A percentile compares a stretch with the other conserved stretches of the same genome.
Evolutionary conservation across 2,888 invertebrate species (phyloP).

Genomic region (Epistrophella euchroma): DNA sequence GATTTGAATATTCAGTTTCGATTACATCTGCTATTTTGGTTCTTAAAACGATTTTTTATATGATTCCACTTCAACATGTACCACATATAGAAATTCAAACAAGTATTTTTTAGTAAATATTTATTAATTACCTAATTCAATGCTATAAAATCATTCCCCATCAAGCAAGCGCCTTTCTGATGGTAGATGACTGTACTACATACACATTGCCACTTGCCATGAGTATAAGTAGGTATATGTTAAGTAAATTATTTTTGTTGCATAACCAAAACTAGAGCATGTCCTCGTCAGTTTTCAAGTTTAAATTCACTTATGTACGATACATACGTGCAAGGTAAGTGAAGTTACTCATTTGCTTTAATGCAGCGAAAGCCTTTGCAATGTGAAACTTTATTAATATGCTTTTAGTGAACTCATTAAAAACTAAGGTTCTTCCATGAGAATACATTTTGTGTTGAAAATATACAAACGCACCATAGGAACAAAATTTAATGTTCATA

Average conservation of each 20-base stretch:
- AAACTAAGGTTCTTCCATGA: conserved; percentile 8
- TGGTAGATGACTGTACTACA: too few relatives aligned
- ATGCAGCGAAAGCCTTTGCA: conserved; percentile 17
- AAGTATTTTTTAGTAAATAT: too few relatives aligned
- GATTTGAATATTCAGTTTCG: too few relatives aligned
- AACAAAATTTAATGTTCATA: background rate
- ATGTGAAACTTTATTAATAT: conserved; percentile 34
- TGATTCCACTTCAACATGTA: too few relatives aligned
- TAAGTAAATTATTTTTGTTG: background rate
- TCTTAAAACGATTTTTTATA: too few relatives aligned
- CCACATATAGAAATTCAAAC: too few relatives aligned
- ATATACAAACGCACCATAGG: background rate
- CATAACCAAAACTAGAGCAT: conserved; percentile 10
- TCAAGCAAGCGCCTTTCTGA: too few relatives aligned
- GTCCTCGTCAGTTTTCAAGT: conserved; percentile 22
- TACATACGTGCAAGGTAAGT: conserved; percentile 7
- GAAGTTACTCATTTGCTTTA: conserved; percentile 22
- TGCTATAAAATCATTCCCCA: too few relatives aligned
- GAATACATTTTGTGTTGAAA: background rate
- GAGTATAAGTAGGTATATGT: background rate
- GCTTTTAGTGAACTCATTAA: conserved; percentile 34
- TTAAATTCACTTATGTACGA: conserved; percentile 14
- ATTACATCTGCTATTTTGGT: too few relatives aligned
- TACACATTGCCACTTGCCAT: too few relatives aligned
- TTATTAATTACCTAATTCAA: too few relatives aligned